Percentiles rank a stretch among this genome's conserved stretches.
These are phyloP conservation scores for Osmerus eperlanus DNA, from an alignment of 2,113 vertebrate genomes.

Conservation along the genomic window DNA sequence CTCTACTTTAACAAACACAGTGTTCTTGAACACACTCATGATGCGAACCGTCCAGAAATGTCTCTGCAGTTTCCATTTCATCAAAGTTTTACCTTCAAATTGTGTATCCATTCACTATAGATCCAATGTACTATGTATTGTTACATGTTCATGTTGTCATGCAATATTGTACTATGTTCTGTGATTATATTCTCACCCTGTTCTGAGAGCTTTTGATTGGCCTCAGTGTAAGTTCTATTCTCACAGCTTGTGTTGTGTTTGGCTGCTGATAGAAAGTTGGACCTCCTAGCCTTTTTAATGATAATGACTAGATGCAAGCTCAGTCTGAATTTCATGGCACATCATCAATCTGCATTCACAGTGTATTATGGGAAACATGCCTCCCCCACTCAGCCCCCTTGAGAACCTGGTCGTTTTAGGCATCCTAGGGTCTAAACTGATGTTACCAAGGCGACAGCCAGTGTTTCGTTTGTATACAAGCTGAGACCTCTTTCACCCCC, in stretches of 20 bases:
- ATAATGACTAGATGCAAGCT: constrained; percentile 29
- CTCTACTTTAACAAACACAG: not conserved
- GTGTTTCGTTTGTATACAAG: constrained; percentile 48
- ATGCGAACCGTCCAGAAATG: not conserved
- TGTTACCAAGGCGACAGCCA: constrained; percentile 59
- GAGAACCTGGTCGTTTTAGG: constrained; percentile 33
- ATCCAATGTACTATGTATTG: no score
- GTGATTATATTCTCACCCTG: no score
- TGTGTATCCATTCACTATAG: no score
- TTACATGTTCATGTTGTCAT: no score
- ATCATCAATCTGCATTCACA: constrained; percentile 33
- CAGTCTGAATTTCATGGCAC: constrained; percentile 34
- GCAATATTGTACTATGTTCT: no score
- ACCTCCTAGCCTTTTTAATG: constrained; percentile 25
- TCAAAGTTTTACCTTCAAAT: no score
- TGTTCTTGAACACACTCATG: not conserved
- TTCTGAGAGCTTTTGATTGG: no score
- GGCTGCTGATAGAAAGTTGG: constrained; percentile 5
- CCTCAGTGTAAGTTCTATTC: not conserved
- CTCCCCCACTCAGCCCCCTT: constrained; percentile 14
- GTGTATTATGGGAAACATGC: constrained; percentile 39
- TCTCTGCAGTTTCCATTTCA: no score
- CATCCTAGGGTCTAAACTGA: constrained; percentile 44
- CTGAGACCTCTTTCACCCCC: constrained; percentile 21
- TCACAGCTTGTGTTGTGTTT: not conserved